phyloP scores from a whole-genome alignment of 2,797 vertebrate genomes.

The Lagocephalus sceleratus region DNA sequence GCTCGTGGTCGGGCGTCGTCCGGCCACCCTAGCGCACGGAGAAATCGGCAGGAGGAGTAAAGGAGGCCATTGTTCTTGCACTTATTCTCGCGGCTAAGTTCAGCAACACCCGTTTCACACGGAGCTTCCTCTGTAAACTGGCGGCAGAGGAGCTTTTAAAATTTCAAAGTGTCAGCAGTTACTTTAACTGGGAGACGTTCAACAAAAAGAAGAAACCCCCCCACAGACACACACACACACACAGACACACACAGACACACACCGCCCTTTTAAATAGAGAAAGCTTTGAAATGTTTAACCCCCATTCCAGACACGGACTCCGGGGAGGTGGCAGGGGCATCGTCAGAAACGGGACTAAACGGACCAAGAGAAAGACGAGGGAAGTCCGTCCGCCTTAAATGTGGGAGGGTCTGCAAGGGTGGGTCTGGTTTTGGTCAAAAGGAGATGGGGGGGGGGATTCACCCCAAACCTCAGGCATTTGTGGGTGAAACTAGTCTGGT shows the following conservation, averaged over 20 bases:
- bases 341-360: not conserved
- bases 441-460: conserved; percentile 28
- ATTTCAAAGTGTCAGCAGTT: conserved; percentile 55
- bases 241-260: no score
- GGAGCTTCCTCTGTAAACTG: conserved; percentile 1
- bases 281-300: conserved; percentile 48
- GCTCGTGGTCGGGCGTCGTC: no score
- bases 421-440: conserved; percentile 56
- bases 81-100: conserved; percentile 20
- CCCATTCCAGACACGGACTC: conserved; percentile 29
- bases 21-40: no score
- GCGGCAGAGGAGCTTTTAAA: no score
- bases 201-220: conserved; percentile 7
- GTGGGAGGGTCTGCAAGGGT: conserved; percentile 37
- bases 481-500: conserved; percentile 74
- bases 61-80: no score
- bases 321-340: conserved; percentile 1
- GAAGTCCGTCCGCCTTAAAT: conserved; percentile 29
- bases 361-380: conserved; percentile 7
- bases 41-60: no score
- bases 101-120: conserved; percentile 49
- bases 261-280: conserved; percentile 12
- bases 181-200: conserved; percentile 43
- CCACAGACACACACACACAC: no score
- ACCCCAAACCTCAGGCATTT: conserved; percentile 87